Conservation (phyloP, 1,140 invertebrate genomes). For the Ridgeia piscesae region DNA sequence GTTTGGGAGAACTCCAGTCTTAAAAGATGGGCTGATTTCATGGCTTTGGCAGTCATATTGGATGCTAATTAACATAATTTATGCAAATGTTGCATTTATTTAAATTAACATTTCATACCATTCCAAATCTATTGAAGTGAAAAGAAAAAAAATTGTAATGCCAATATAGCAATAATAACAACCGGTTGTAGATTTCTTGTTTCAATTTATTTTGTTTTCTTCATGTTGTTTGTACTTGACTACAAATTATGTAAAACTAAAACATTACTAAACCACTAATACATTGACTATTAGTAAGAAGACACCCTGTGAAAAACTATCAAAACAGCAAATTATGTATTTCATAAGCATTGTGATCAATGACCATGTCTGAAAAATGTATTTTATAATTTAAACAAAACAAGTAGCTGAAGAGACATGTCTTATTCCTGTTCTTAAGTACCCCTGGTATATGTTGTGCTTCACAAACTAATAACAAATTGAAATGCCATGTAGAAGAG, state of each 20-base stretch:
- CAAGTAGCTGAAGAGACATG: neutral
- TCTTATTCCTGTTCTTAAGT: neutral
- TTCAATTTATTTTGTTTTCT: neutral
- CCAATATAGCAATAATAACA: neutral
- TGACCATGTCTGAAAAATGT: neutral
- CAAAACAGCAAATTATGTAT: neutral
- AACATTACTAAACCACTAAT: neutral
- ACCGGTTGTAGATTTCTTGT: neutral
- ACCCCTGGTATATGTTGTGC: neutral
- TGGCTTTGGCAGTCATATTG: too few relatives aligned
- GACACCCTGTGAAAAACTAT: neutral
- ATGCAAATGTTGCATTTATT: too few relatives aligned
- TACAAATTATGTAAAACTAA: neutral
- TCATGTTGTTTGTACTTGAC: neutral
- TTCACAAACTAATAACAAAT: neutral
- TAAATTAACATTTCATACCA: too few relatives aligned
- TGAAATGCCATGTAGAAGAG: neutral
- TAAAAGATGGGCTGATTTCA: too few relatives aligned
- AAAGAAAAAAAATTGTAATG: too few relatives aligned
- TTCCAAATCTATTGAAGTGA: too few relatives aligned
- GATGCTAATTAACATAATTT: too few relatives aligned
- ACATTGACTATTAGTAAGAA: neutral
- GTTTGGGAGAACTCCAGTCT: too few relatives aligned
- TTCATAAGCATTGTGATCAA: neutral
- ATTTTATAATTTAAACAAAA: neutral